Conservation (phyloP, 1,140 invertebrate genomes). For the Aradophagus sp. region DNA sequence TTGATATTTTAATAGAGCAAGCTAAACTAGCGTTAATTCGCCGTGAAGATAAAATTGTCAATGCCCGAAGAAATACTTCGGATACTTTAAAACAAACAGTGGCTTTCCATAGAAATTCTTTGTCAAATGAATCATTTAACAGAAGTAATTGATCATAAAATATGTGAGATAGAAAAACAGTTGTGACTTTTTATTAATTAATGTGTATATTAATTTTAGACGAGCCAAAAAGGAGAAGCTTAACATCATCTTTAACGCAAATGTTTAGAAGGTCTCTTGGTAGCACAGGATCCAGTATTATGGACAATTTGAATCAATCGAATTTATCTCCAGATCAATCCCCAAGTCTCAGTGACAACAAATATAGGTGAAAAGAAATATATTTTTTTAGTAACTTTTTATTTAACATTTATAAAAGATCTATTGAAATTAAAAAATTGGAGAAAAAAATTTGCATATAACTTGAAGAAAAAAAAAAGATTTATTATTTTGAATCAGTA, state of each 20-base stretch:
- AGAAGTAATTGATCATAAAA: conserved; percentile 62
- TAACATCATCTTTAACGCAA: conserved; percentile 82
- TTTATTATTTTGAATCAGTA: too few relatives aligned
- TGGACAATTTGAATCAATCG: conserved; percentile 35
- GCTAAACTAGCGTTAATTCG: conserved; percentile 85
- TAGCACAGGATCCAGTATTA: conserved; percentile 25
- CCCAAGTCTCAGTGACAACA: conserved; percentile 60
- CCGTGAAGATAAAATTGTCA: conserved; percentile 83
- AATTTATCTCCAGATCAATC: conserved; percentile 19
- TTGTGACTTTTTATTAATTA: too few relatives aligned
- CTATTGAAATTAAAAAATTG: too few relatives aligned
- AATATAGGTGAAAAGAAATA: too few relatives aligned
- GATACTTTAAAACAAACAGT: conserved; percentile 70
- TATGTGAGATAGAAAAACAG: too few relatives aligned
- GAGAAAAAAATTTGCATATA: too few relatives aligned
- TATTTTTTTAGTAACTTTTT: too few relatives aligned
- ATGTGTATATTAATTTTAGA: conserved; percentile 50
- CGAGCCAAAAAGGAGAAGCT: conserved; percentile 82
- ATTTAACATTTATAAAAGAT: too few relatives aligned
- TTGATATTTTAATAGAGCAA: conserved; percentile 81
- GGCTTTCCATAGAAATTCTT: conserved; percentile 59
- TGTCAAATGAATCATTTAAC: conserved; percentile 67
- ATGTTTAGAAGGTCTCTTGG: conserved; percentile 80
- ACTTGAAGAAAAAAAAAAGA: too few relatives aligned
- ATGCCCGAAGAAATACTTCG: conserved; percentile 78